Conservation (phyloP, 2,888 invertebrate species). For the Ectemnius continuus region DNA sequence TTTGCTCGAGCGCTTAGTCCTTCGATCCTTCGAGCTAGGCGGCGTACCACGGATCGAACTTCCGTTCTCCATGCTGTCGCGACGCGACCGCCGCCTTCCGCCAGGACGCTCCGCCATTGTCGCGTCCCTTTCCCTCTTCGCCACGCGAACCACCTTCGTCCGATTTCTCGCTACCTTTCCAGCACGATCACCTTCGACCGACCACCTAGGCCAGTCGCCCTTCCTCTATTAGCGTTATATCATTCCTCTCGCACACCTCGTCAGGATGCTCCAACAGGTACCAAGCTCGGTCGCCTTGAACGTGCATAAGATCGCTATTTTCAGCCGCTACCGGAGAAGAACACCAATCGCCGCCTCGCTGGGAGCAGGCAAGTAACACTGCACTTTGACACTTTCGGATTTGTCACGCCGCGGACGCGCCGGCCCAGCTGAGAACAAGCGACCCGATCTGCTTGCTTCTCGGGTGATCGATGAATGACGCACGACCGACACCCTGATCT, state of each 20-base stretch:
- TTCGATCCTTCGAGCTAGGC: slow-evolving; percentile 80
- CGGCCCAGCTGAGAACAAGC: too few relatives aligned
- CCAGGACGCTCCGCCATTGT: slow-evolving; percentile 75
- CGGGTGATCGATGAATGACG: slow-evolving; percentile 15
- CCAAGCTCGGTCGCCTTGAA: slow-evolving; percentile 5
- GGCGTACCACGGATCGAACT: slow-evolving; percentile 62
- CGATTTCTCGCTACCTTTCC: slow-evolving; percentile 29
- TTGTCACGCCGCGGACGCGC: slow-evolving; percentile 12
- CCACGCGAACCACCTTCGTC: slow-evolving; percentile 76
- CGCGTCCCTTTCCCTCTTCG: slow-evolving; percentile 71
- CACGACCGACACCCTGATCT: slow-evolving; percentile 8
- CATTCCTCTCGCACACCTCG: slow-evolving; percentile 26
- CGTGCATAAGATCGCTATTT: slow-evolving; percentile 16
- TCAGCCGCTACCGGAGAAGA: background rate
- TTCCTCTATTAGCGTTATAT: slow-evolving; percentile 28
- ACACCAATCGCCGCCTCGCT: background rate
- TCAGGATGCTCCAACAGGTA: slow-evolving; percentile 16
- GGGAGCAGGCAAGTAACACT: slow-evolving; percentile 12
- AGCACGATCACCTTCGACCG: slow-evolving; percentile 29
- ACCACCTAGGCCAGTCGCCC: slow-evolving; percentile 31
- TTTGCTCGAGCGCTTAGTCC: slow-evolving; percentile 81
- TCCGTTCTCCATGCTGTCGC: slow-evolving; percentile 72
- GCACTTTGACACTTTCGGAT: slow-evolving; percentile 31
- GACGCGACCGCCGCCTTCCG: slow-evolving; percentile 71
- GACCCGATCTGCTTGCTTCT: background rate